Evolutionary conservation across 2,888 invertebrate genomes (phyloP), one percentile per base, ranked within the genome.

Genomic region (Catocala fraxini): DNA sequence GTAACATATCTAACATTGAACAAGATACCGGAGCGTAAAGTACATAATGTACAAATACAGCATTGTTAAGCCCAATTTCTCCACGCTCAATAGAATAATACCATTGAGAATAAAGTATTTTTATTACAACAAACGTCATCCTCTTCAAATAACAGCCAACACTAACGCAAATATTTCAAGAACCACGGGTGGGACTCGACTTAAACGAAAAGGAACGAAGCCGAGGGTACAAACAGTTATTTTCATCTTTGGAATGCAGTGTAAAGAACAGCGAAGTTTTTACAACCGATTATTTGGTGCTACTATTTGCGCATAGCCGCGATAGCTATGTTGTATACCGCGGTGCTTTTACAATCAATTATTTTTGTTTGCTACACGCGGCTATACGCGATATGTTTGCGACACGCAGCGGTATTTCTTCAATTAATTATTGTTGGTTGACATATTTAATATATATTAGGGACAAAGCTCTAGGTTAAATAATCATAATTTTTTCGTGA

Each of bases 91-190:
- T 46, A 46, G 13, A 46, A 46, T 11, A 15, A 15, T 45, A 11
- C 1, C 41, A n/a, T 10, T 7, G n/a, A 46, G 3, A 47, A 47
- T 42, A 15, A 53, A 53, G 33, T 43, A 41, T 42, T 15, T 54
- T 51, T 48, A 49, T 43, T 48, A 42, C 5, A 35, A 43, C 43
- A 45, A 60, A 42, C 4, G 39, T 10, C 12, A 15, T 47, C 46
- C 12, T 45, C 15, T 41, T 51, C 12, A 51, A 56, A 61, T 33
- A 51, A 47, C 15, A 25, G n/a, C 39, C 54, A 7, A 11, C 13
- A 35, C 35, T 41, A 33, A 39, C n/a, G 39, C 13, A 56, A 56
- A 45, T n/a, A 56, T 39, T 60, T 45, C 45, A 49, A 45, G 5
- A 49, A 59, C 12, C 12, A 12, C 6, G 45, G n/a, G n/a, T 12